phyloP scores from a whole-genome alignment of 1,140 invertebrate genomes.

The Saccostrea cuccullata region DNA sequence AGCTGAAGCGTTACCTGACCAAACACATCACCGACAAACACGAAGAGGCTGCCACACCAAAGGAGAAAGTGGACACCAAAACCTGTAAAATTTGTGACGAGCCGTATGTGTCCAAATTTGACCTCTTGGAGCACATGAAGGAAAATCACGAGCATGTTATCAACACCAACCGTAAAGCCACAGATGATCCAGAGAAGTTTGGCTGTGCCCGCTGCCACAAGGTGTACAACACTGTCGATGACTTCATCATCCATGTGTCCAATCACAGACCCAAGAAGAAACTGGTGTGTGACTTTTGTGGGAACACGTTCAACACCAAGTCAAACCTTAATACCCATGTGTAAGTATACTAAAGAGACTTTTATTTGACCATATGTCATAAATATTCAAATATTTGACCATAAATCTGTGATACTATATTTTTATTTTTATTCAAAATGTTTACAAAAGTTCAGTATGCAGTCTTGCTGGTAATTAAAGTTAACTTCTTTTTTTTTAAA shows the following conservation, averaged over 20 bases:
- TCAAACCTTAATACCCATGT: slow-evolving; percentile 28
- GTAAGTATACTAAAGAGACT: neutral
- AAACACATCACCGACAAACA: slow-evolving; percentile 17
- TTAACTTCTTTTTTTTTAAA: too few relatives aligned
- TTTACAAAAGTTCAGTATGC: too few relatives aligned
- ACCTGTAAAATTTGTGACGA: slow-evolving; percentile 39
- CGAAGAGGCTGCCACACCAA: neutral
- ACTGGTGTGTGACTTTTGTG: slow-evolving; percentile 23
- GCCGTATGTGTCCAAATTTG: neutral
- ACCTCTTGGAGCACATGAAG: slow-evolving; percentile 23
- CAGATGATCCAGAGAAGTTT: neutral
- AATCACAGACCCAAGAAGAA: slow-evolving; percentile 23
- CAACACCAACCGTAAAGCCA: slow-evolving; percentile 14
- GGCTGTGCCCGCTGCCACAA: slow-evolving; percentile 21
- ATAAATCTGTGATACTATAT: too few relatives aligned
- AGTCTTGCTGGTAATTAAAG: too few relatives aligned
- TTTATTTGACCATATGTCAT: neutral
- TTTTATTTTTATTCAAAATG: too few relatives aligned
- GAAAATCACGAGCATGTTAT: slow-evolving; percentile 30
- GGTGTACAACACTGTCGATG: neutral
- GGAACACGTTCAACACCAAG: slow-evolving; percentile 21
- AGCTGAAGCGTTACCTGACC: slow-evolving; percentile 36
- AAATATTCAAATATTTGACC: too few relatives aligned
- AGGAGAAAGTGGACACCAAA: neutral
- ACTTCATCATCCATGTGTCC: slow-evolving; percentile 24